Conservation (phyloP, 2,797 vertebrate genomes). For the Borostomias antarcticus region DNA sequence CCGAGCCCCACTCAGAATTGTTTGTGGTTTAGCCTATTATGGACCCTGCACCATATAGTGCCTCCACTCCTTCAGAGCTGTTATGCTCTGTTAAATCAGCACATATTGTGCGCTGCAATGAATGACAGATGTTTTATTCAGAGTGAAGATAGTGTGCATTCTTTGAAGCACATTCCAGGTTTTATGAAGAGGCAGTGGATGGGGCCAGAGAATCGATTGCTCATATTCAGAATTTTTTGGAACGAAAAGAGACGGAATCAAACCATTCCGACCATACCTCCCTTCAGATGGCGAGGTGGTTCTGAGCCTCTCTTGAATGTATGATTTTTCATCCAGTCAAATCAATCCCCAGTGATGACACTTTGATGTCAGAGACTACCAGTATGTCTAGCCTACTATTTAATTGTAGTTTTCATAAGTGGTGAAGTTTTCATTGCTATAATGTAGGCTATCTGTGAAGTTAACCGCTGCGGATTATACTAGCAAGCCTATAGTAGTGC, state of each 20-base stretch:
- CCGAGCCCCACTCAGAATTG: too few relatives aligned
- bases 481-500: too few relatives aligned
- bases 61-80: constrained; percentile 44
- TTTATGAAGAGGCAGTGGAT: constrained; percentile 69
- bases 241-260: constrained; percentile 58
- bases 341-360: constrained; percentile 23
- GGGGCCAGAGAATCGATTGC: constrained; percentile 38
- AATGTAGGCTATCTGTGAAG: too few relatives aligned
- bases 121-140: constrained; percentile 78
- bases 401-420: not conserved
- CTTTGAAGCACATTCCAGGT: constrained; percentile 76
- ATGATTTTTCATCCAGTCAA: constrained; percentile 42
- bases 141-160: constrained; percentile 67
- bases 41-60: constrained; percentile 28
- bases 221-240: constrained; percentile 50
- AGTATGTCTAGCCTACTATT: constrained; percentile 25
- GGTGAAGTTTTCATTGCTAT: too few relatives aligned
- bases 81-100: constrained; percentile 62
- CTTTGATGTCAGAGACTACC: constrained; percentile 21
- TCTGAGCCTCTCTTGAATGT: constrained; percentile 54
- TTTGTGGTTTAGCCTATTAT: constrained; percentile 34
- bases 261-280: constrained; percentile 58
- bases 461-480: too few relatives aligned
- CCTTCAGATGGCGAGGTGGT: constrained; percentile 55
- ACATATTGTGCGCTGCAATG: constrained; percentile 67